A percentile compares a stretch with the other conserved stretches of the same genome.
Conservation (phyloP, 2,888 invertebrate genomes). For the Dicycla oo region DNA sequence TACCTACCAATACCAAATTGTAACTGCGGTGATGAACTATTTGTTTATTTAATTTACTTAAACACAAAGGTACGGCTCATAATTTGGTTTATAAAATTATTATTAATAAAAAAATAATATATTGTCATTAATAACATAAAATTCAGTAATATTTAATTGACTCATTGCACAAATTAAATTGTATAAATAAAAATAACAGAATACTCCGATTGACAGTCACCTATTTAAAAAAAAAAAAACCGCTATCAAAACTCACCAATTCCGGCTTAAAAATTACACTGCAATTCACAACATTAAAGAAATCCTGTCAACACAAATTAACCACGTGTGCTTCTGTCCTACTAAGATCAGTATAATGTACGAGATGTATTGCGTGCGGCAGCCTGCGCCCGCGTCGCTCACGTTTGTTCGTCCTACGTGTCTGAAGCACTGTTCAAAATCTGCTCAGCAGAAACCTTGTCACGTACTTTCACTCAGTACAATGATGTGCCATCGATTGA, state of each 20-base stretch:
- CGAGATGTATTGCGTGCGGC: slow-evolving; percentile 35
- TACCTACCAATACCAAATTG: neutral
- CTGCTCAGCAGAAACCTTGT: slow-evolving; percentile 56
- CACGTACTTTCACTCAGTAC: slow-evolving; percentile 70
- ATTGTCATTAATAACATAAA: neutral
- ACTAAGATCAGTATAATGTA: slow-evolving; percentile 56
- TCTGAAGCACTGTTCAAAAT: slow-evolving; percentile 60
- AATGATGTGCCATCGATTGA: slow-evolving; percentile 35
- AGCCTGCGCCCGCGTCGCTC: slow-evolving; percentile 50
- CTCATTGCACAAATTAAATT: neutral
- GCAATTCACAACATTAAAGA: slow-evolving; percentile 44
- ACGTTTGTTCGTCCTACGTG: slow-evolving; percentile 71
- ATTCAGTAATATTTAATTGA: neutral
- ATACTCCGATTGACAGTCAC: neutral
- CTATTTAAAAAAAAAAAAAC: neutral
- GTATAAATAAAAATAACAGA: neutral
- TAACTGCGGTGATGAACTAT: too few relatives aligned
- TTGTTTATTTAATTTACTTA: neutral
- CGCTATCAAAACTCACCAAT: slow-evolving; percentile 39
- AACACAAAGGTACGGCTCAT: neutral
- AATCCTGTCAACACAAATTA: slow-evolving; percentile 43
- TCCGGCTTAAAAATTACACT: slow-evolving; percentile 40
- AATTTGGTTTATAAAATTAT: too few relatives aligned
- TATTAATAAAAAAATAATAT: too few relatives aligned
- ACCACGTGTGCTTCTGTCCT: slow-evolving; percentile 44